phyloP scores from a whole-genome alignment of 2,797 vertebrate genomes.

The Naso thynnoides region DNA sequence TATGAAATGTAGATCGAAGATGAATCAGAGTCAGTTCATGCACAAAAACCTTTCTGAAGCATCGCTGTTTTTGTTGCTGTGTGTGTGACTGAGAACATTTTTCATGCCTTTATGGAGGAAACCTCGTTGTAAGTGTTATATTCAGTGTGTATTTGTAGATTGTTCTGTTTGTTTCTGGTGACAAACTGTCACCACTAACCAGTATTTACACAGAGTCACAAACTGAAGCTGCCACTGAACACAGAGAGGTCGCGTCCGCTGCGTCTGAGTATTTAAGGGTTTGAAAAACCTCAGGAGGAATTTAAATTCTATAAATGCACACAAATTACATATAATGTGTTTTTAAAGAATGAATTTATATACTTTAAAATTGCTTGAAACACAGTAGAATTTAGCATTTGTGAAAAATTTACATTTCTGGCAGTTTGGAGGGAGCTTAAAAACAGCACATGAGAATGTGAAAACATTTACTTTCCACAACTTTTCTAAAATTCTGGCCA shows the following conservation, averaged over 20 bases:
- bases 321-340: not conserved
- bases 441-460: not conserved
- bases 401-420: not conserved
- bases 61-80: not conserved
- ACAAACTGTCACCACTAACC: not conserved
- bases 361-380: not conserved
- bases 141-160: not conserved
- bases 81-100: too few relatives aligned
- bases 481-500: not conserved
- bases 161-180: not conserved
- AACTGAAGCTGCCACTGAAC: not conserved
- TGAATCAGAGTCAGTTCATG: not conserved
- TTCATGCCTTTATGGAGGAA: not conserved
- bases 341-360: not conserved
- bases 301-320: not conserved
- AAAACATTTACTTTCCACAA: not conserved
- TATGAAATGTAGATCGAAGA: not conserved
- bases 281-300: constrained; percentile 2
- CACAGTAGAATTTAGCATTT: not conserved
- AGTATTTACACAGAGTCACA: not conserved
- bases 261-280: not conserved
- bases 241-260: not conserved
- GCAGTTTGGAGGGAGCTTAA: not conserved
- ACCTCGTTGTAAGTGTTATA: not conserved
- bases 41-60: not conserved